Percentiles rank a stretch among this genome's conserved stretches.
Evolutionary conservation across 2,888 invertebrate genomes (phyloP).

Genomic region (Labia minor): DNA sequence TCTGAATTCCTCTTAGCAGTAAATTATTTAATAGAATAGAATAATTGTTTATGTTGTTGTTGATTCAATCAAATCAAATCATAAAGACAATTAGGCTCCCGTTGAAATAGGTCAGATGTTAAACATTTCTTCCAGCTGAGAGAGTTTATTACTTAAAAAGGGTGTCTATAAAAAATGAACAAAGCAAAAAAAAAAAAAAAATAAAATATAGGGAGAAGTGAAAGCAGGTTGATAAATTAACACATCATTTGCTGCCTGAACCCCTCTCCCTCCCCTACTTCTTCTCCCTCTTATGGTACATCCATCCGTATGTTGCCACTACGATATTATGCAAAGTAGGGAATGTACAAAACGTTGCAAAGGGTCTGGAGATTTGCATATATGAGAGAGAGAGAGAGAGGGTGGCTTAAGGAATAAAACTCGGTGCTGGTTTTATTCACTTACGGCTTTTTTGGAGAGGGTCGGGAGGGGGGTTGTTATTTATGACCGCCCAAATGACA

Average conservation of each 20-base stretch:
- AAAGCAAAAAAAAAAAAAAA: no score
- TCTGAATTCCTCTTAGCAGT: no score
- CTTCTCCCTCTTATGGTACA: no score
- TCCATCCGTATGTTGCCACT: neutral
- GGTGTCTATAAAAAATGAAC: neutral
- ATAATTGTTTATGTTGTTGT: neutral
- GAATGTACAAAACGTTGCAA: neutral
- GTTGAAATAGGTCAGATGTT: slow-evolving; percentile 7
- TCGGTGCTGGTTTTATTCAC: neutral
- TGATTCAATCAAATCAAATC: neutral
- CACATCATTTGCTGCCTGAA: slow-evolving; percentile 3
- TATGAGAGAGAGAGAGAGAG: neutral
- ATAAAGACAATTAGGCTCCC: neutral
- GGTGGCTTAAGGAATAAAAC: slow-evolving; percentile 7
- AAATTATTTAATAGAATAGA: no score
- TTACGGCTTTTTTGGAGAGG: neutral
- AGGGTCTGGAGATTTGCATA: neutral
- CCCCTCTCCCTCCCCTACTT: no score
- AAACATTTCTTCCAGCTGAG: neutral
- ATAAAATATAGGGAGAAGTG: neutral
- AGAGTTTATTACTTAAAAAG: neutral
- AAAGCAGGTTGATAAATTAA: slow-evolving; percentile 13
- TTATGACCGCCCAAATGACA: slow-evolving; percentile 13
- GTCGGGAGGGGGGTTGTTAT: neutral
- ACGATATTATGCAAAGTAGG: neutral